Percentiles rank a stretch among this genome's conserved stretches.
These are phyloP conservation scores for Thelaira solivaga DNA, from an alignment of 2,888 invertebrate genomes.

Conservation along the genomic window DNA sequence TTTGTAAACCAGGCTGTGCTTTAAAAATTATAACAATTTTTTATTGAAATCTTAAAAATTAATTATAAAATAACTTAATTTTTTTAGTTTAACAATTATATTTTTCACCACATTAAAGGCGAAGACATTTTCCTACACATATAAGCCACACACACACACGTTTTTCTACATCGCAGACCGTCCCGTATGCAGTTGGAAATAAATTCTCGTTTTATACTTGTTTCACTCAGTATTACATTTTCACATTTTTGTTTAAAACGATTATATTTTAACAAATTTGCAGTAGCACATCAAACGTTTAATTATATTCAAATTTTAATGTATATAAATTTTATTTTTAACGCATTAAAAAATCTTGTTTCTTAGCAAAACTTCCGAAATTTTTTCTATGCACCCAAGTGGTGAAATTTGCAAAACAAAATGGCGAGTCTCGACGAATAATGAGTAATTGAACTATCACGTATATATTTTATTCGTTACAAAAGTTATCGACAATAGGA, in stretches of 20 bases:
- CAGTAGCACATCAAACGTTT: background rate
- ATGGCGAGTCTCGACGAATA: conserved; percentile 62
- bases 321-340: conserved; percentile 43
- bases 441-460: conserved; percentile 35
- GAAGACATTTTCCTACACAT: conserved; percentile 64
- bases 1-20: background rate
- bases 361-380: conserved; percentile 52
- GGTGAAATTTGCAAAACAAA: conserved; percentile 65
- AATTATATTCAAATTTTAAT: conserved; percentile 27
- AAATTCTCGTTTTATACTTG: conserved; percentile 36
- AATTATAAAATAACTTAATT: conserved; percentile 13
- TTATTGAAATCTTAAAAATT: background rate
- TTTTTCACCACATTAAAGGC: conserved; percentile 68
- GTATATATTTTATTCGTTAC: conserved; percentile 18
- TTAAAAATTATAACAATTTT: background rate
- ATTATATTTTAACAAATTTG: background rate
- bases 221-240: conserved; percentile 41
- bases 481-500: background rate
- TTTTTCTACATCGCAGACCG: conserved; percentile 53
- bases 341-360: conserved; percentile 50
- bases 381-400: conserved; percentile 65
- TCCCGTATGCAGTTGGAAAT: conserved; percentile 52
- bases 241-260: conserved; percentile 2
- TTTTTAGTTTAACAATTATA: conserved; percentile 53
- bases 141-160: conserved; percentile 34